Conservation (phyloP, 2,797 vertebrate species). For the Macrochelys suwanniensis region DNA sequence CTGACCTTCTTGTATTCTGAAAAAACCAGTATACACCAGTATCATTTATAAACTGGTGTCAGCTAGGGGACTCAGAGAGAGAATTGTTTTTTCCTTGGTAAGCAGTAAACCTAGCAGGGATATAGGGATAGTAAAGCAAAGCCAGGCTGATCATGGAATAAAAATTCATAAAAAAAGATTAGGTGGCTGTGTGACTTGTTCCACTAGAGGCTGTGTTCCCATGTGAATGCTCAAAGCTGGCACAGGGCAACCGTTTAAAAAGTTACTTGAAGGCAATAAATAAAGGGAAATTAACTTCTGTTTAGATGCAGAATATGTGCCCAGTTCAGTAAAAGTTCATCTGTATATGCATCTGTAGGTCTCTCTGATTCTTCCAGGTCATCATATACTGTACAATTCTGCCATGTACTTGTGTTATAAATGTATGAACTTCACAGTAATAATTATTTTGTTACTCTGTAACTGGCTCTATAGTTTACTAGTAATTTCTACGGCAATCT, state of each 20-base stretch:
- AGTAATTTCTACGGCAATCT: neutral
- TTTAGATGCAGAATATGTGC: conserved; percentile 30
- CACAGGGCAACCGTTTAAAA: conserved; percentile 37
- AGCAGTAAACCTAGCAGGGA: neutral
- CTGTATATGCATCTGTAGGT: conserved; percentile 3
- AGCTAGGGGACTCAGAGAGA: conserved; percentile 51
- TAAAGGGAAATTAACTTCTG: conserved; percentile 9
- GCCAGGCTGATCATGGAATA: conserved; percentile 27
- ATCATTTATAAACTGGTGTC: conserved; percentile 78
- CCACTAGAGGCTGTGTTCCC: neutral
- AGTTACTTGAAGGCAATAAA: conserved; percentile 32
- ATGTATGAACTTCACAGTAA: rapidly evolving
- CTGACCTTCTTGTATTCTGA: conserved; percentile 80
- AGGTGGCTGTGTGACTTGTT: conserved; percentile 20
- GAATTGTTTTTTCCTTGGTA: conserved; percentile 37
- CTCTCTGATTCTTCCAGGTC: neutral
- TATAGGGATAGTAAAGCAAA: conserved; percentile 54
- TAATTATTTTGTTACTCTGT: neutral
- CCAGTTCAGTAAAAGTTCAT: neutral
- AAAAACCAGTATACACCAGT: conserved; percentile 80
- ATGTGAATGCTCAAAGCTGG: neutral
- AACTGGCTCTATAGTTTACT: neutral
- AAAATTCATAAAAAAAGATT: conserved; percentile 63
- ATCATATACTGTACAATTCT: neutral
- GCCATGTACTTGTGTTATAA: neutral